A percentile compares a stretch with the other conserved stretches of the same genome.
These are phyloP conservation scores for Mormyrus hasselquistii DNA, from an alignment of 2,797 vertebrate species.

Conservation along the genomic window DNA sequence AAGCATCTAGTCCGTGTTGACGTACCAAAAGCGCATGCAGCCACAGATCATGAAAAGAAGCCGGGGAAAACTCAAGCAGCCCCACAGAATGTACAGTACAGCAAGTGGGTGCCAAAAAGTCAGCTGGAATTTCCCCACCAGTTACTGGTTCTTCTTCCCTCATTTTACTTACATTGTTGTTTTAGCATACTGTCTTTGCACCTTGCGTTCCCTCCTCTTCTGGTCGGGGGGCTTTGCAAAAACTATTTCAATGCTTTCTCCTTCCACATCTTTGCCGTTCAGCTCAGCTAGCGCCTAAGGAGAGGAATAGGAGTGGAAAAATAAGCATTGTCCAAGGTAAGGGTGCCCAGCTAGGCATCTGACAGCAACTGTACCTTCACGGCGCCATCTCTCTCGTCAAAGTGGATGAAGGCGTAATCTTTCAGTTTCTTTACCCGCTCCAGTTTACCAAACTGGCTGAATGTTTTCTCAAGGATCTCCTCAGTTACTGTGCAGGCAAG, in stretches of 20 bases:
- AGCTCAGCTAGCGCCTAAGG: conserved; percentile 79
- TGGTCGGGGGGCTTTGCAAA: conserved; percentile 85
- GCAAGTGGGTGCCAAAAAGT: neutral
- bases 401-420: conserved; percentile 87
- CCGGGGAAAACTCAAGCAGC: neutral
- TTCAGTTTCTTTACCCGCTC: conserved; percentile 84
- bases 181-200: conserved; percentile 78
- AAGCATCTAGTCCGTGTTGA: neutral
- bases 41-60: neutral
- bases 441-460: conserved; percentile 80
- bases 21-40: neutral
- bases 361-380: conserved; percentile 63
- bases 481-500: conserved; percentile 80
- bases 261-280: conserved; percentile 83
- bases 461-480: conserved; percentile 78
- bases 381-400: conserved; percentile 79
- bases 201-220: conserved; percentile 83
- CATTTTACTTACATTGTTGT: conserved; percentile 67
- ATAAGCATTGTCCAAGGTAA: neutral
- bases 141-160: neutral
- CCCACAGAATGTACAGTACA: neutral
- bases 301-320: conserved; percentile 21
- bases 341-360: neutral
- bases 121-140: neutral
- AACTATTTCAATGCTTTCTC: conserved; percentile 84